Evolutionary conservation across 2,888 invertebrate species (phyloP).

Genomic region (Steinernema hermaphroditum): DNA sequence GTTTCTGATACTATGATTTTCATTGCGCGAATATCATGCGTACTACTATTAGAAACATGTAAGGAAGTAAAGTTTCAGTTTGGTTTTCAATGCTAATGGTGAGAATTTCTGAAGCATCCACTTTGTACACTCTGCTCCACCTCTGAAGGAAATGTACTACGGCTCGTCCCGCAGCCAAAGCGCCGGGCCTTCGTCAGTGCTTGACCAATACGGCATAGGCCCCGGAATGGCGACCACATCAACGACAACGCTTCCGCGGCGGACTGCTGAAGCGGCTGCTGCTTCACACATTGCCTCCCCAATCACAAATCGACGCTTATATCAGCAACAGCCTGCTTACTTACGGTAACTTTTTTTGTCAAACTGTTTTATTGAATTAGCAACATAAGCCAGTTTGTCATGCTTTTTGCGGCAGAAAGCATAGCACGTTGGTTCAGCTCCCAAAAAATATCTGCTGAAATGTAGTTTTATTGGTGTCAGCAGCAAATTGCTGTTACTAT

Average conservation of each 20-base stretch:
- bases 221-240: neutral
- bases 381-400: no score
- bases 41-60: no score
- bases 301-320: constrained; percentile 12
- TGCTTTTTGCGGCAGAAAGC: no score
- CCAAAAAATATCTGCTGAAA: no score
- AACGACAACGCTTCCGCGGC: neutral
- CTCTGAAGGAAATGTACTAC: constrained; percentile 17
- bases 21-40: no score
- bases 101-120: no score
- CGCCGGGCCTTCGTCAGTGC: constrained; percentile 25
- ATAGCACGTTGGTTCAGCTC: no score
- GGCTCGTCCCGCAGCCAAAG: constrained; percentile 19
- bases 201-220: neutral
- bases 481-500: no score
- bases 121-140: neutral
- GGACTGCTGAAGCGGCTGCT: constrained; percentile 2
- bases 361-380: no score
- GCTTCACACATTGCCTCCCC: constrained; percentile 22
- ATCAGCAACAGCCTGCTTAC: constrained; percentile 19
- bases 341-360: neutral
- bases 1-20: no score
- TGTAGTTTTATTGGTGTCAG: no score
- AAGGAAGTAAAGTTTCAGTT: constrained; percentile 1
- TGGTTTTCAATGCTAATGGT: neutral